These are phyloP conservation scores for Lasiommata megera DNA, from an alignment of 2,888 invertebrate species.

Conservation along the genomic window DNA sequence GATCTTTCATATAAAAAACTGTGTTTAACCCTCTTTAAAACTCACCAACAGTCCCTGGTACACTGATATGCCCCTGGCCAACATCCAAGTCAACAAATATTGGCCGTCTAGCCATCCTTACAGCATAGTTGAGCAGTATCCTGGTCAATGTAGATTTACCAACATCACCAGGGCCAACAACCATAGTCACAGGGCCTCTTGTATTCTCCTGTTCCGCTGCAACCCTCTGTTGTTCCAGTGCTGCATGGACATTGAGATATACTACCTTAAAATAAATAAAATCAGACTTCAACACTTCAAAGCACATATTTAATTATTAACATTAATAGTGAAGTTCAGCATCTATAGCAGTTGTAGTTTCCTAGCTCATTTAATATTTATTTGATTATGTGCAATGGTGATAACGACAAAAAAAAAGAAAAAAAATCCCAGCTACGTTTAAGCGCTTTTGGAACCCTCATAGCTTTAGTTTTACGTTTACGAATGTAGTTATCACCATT, in stretches of 20 bases:
- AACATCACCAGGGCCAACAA: constrained; percentile 97
- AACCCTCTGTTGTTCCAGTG: constrained; percentile 93
- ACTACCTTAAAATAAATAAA: constrained; percentile 76
- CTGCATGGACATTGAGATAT: constrained; percentile 97
- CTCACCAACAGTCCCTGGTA: constrained; percentile 93
- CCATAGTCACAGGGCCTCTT: constrained; percentile 92
- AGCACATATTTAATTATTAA: too few species aligned
- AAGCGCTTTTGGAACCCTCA: too few species aligned
- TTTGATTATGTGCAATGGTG: too few species aligned
- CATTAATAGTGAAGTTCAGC: too few species aligned
- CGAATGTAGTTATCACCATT: too few species aligned
- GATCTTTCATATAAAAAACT: too few species aligned
- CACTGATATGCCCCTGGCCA: constrained; percentile 95
- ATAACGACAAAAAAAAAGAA: too few species aligned
- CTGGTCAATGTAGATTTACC: constrained; percentile 96
- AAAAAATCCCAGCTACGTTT: too few species aligned
- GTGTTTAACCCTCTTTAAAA: too few species aligned
- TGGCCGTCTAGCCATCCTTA: constrained; percentile 92
- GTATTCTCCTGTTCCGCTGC: constrained; percentile 88
- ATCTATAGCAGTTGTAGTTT: too few species aligned
- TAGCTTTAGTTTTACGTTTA: too few species aligned
- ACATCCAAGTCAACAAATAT: constrained; percentile 97
- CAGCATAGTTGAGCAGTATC: constrained; percentile 96
- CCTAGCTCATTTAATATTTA: too few species aligned
- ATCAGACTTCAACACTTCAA: not conserved